These are phyloP conservation scores for Cyphomyrus plagiostoma DNA, from an alignment of 2,113 vertebrate genomes.

Conservation along the genomic window DNA sequence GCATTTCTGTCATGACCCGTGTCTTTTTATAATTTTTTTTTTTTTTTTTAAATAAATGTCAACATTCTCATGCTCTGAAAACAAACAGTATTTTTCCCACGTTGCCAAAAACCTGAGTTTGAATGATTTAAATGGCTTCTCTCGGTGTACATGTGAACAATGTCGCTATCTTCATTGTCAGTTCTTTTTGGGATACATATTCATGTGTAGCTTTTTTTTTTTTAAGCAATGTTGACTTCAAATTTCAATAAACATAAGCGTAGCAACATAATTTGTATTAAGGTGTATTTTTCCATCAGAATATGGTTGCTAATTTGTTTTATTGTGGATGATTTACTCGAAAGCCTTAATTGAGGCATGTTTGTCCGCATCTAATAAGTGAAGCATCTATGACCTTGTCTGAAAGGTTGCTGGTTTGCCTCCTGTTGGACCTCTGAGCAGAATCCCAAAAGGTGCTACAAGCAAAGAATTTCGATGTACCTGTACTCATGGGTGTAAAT, in stretches of 20 bases:
- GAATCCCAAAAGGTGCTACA: not conserved
- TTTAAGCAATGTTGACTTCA: not conserved
- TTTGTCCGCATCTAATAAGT: not conserved
- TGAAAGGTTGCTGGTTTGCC: not conserved
- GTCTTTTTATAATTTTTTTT: not conserved
- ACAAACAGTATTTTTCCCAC: slow-evolving; percentile 3
- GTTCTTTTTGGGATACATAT: not conserved
- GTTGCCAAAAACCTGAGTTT: slow-evolving; percentile 4
- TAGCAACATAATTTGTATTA: not conserved
- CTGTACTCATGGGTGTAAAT: not conserved
- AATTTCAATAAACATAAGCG: slow-evolving; percentile 6
- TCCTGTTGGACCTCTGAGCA: not conserved
- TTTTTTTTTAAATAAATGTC: not conserved
- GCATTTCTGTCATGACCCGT: not conserved
- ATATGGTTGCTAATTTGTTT: not conserved
- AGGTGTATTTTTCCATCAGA: not conserved
- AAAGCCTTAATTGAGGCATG: not conserved
- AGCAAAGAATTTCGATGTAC: not conserved
- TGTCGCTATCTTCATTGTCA: not conserved
- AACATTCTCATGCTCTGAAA: not conserved
- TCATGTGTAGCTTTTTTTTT: slow-evolving; percentile 5
- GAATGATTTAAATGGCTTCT: not conserved
- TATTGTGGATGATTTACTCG: not conserved
- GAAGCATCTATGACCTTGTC: not conserved
- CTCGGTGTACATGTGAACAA: not conserved